Evolutionary conservation across 2,113 vertebrate genomes (phyloP).

Genomic region (Anarhynchus alexandrinus): DNA sequence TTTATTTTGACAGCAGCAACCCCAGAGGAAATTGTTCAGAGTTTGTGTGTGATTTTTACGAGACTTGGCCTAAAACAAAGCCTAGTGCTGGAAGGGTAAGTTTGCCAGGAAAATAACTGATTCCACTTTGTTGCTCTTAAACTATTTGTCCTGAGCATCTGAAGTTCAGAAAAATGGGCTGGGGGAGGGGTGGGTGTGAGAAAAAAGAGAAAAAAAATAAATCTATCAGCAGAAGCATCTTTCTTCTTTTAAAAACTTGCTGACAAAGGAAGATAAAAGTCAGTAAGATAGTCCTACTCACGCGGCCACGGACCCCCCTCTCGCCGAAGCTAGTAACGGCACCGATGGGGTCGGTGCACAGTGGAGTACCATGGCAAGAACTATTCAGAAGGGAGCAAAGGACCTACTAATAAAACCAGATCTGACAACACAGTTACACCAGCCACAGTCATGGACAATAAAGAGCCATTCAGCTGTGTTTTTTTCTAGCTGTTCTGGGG

Average conservation of each 20-base stretch:
- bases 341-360: neutral
- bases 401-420: neutral
- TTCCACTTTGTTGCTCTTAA: slow-evolving; percentile 10
- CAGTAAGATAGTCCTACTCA: neutral
- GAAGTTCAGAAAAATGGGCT: neutral
- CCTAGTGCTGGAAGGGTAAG: neutral
- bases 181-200: neutral
- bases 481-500: neutral
- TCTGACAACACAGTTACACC: neutral
- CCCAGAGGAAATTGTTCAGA: slow-evolving; percentile 54
- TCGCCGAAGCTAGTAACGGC: neutral
- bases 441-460: neutral
- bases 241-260: neutral
- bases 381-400: neutral
- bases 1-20: slow-evolving; percentile 63
- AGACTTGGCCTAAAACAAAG: slow-evolving; percentile 43
- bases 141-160: neutral
- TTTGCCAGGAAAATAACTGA: slow-evolving; percentile 39
- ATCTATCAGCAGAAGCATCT: neutral
- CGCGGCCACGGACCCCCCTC: neutral
- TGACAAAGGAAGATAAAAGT: neutral
- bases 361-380: neutral
- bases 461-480: neutral
- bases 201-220: neutral
- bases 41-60: slow-evolving; percentile 52